phyloP scores from a whole-genome alignment of 2,888 invertebrate genomes.

The Himalopsyche japonica region DNA sequence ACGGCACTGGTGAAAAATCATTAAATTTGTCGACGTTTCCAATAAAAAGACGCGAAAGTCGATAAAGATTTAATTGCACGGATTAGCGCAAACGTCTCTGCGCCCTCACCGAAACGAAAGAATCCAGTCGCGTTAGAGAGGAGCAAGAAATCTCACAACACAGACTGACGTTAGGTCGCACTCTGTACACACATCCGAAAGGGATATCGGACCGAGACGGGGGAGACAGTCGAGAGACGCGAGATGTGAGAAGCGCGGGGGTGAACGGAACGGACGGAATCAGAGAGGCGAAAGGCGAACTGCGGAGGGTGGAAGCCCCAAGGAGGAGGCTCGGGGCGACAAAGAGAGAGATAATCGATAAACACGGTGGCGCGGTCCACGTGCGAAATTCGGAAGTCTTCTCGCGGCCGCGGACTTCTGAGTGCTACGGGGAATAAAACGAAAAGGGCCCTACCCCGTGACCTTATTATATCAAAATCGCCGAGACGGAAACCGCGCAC shows the following conservation, averaged over 20 bases:
- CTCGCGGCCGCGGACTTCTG: not conserved
- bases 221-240: not conserved
- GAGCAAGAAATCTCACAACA: conserved; percentile 1
- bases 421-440: not conserved
- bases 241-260: not conserved
- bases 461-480: not conserved
- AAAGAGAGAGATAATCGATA: conserved; percentile 36
- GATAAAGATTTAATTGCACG: not conserved
- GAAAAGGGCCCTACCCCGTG: not conserved
- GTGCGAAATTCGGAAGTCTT: not conserved
- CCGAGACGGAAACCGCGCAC: not conserved
- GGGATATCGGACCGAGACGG: not conserved
- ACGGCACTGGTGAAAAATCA: not conserved
- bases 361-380: conserved; percentile 12
- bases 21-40: not conserved
- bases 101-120: not conserved
- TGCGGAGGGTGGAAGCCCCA: not conserved
- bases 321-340: conserved; percentile 18
- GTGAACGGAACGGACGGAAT: not conserved
- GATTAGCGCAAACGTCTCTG: not conserved
- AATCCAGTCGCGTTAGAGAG: not conserved
- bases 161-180: not conserved
- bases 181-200: not conserved
- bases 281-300: conserved; percentile 3
- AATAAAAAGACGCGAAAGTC: not conserved